Conservation (phyloP, 2,113 vertebrate genomes). For the Cricetomys ansorgei region DNA sequence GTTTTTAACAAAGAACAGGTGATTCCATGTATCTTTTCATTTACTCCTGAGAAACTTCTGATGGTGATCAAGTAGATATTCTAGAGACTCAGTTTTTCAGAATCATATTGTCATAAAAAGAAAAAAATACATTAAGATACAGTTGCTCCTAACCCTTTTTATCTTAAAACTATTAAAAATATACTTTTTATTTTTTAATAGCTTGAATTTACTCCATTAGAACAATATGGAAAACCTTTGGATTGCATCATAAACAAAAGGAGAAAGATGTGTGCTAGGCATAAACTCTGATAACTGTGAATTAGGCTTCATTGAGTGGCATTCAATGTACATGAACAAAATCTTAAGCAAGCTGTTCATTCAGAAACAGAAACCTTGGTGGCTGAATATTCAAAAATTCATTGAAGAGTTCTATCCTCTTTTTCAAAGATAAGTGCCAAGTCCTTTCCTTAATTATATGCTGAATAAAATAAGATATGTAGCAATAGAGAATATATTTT, state of each 20-base stretch:
- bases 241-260: background rate
- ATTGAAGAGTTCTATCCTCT: conserved; percentile 60
- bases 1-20: background rate
- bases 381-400: conserved; percentile 73
- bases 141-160: background rate
- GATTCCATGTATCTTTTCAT: background rate
- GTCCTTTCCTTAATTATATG: conserved; percentile 74
- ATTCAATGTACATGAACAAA: conserved; percentile 34
- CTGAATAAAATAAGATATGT: conserved; percentile 74
- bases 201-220: background rate
- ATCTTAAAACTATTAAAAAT: conserved; percentile 49
- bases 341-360: conserved; percentile 55
- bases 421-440: conserved; percentile 74
- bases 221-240: background rate
- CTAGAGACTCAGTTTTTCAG: background rate
- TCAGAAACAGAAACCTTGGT: conserved; percentile 56
- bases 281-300: conserved; percentile 41
- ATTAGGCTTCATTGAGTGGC: background rate
- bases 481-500: conserved; percentile 68
- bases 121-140: background rate
- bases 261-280: background rate
- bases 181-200: background rate
- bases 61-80: background rate
- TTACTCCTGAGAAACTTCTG: conserved; percentile 16
- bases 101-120: background rate